phyloP scores from a whole-genome alignment of 2,888 invertebrate genomes.

The Oscheius sp. region DNA sequence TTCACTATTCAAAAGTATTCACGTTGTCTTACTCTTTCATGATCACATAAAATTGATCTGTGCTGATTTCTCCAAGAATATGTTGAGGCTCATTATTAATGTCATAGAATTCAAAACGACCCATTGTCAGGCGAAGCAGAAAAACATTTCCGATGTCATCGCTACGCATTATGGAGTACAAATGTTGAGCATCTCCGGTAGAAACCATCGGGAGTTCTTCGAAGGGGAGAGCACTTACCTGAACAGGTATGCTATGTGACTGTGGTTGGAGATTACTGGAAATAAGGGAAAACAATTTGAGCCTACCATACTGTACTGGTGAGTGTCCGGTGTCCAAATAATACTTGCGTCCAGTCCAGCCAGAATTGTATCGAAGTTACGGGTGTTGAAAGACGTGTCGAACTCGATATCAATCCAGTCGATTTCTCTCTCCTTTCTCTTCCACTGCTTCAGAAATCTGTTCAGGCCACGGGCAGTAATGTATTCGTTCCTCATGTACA shows the following conservation, averaged over 20 bases:
- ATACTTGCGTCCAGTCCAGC: conserved; percentile 14
- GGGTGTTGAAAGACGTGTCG: neutral
- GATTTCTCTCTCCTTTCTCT: conserved; percentile 14
- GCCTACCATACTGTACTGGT: conserved; percentile 13
- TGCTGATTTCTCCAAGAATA: conserved; percentile 2
- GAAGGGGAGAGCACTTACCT: neutral
- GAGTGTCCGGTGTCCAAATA: conserved; percentile 22
- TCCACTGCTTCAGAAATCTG: conserved; percentile 15
- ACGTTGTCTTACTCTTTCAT: neutral
- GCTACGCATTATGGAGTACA: neutral
- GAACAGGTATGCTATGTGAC: neutral
- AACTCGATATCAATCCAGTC: neutral
- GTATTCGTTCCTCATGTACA: neutral
- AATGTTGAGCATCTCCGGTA: neutral
- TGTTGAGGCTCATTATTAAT: neutral
- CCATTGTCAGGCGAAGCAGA: neutral
- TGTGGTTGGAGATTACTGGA: neutral
- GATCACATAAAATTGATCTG: conserved; percentile 12
- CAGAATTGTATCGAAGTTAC: conserved; percentile 19
- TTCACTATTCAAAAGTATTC: neutral
- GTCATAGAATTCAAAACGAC: neutral
- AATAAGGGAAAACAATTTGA: neutral
- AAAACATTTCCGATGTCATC: neutral
- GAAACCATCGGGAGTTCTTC: neutral
- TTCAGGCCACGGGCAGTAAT: conserved; percentile 7